A percentile compares a stretch with the other conserved stretches of the same genome.
Evolutionary conservation across 2,113 vertebrate species (phyloP).

Genomic region (Lathamus discolor): DNA sequence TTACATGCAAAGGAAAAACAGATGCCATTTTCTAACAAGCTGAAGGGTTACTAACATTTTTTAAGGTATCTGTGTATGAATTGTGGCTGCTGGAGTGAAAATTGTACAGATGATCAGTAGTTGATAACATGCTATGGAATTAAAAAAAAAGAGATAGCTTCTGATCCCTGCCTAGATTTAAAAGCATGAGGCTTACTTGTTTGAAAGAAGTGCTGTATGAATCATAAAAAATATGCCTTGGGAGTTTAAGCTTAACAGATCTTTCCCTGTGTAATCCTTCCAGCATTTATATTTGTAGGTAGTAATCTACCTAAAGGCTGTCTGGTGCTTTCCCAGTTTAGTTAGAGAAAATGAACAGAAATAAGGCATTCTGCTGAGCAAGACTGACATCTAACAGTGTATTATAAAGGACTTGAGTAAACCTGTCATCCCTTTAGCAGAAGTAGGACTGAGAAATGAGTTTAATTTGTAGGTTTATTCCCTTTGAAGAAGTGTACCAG

Average conservation of each 20-base stretch:
- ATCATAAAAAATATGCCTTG: neutral
- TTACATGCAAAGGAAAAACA: fast-evolving
- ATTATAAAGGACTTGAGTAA: neutral
- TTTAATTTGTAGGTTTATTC: neutral
- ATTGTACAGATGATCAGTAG: neutral
- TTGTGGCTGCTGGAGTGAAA: neutral
- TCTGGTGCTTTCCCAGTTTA: neutral
- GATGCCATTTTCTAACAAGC: neutral
- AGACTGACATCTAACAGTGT: neutral
- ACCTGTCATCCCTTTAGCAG: neutral
- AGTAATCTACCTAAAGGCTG: neutral
- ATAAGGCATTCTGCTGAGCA: neutral
- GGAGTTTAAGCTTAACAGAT: slow-evolving; percentile 1
- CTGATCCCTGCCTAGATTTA: neutral
- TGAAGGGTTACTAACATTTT: neutral
- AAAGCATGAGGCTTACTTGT: neutral
- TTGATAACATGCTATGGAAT: neutral
- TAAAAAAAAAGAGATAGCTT: neutral
- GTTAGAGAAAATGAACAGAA: neutral
- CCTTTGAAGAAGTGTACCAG: neutral
- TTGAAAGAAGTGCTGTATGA: neutral
- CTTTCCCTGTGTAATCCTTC: neutral
- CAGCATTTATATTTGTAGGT: neutral
- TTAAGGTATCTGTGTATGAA: neutral
- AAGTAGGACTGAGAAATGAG: neutral